Evolutionary conservation across 2,888 invertebrate genomes (phyloP).

Genomic region (Lepetodrilus schrolli): DNA sequence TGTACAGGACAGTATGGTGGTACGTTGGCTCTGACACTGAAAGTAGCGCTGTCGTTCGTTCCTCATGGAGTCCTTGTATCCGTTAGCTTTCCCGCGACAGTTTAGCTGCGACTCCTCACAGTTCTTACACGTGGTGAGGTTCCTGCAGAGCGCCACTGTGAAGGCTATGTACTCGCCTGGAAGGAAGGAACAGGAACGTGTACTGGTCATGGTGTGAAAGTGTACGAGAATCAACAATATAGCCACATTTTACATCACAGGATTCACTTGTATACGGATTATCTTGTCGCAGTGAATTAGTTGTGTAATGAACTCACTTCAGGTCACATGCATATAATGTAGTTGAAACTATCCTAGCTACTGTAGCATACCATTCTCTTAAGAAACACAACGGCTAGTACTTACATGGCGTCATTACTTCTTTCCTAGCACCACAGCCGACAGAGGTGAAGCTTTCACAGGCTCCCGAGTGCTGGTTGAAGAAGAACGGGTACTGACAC

Average conservation of each 20-base stretch:
- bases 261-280: too few relatives aligned
- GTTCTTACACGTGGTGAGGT: background rate
- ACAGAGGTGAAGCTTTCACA: constrained; percentile 53
- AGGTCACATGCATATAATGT: too few relatives aligned
- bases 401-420: background rate
- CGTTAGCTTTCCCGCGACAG: background rate
- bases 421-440: background rate
- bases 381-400: too few relatives aligned
- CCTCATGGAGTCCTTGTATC: constrained; percentile 10
- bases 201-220: too few relatives aligned
- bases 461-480: constrained; percentile 46
- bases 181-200: too few relatives aligned
- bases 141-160: background rate
- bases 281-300: too few relatives aligned
- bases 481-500: constrained; percentile 57
- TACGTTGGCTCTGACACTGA: constrained; percentile 3
- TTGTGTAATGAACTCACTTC: too few relatives aligned
- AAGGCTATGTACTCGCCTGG: constrained; percentile 11
- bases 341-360: too few relatives aligned
- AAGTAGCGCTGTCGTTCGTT: background rate
- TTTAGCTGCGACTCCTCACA: background rate
- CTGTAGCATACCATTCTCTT: too few relatives aligned
- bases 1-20: background rate
- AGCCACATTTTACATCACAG: too few relatives aligned
- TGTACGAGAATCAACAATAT: too few relatives aligned